These are phyloP conservation scores for Rhingia rostrata DNA, from an alignment of 2,888 invertebrate species.

Conservation along the genomic window DNA sequence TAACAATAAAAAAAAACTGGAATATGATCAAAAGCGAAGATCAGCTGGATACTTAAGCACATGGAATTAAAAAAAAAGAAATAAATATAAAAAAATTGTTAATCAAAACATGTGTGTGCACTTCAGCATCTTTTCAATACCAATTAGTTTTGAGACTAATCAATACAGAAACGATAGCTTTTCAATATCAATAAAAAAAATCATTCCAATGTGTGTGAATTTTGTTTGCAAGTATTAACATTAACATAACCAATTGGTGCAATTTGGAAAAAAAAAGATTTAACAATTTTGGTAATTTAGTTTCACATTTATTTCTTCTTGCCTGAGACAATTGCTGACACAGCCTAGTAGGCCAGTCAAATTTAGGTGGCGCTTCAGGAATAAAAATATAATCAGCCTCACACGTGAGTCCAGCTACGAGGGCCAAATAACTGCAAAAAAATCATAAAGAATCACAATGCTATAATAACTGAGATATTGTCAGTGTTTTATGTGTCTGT, in stretches of 20 bases:
- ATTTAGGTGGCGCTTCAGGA: constrained; percentile 92
- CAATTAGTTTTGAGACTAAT: constrained; percentile 7
- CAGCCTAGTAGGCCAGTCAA: constrained; percentile 89
- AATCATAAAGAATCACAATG: constrained; percentile 68
- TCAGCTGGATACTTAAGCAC: constrained; percentile 32
- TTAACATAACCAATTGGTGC: constrained; percentile 63
- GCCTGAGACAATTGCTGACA: constrained; percentile 90
- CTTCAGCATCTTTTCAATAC: constrained; percentile 18
- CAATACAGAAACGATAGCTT: constrained; percentile 23
- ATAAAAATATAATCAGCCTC: constrained; percentile 95
- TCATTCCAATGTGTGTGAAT: constrained; percentile 60
- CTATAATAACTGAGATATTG: constrained; percentile 37
- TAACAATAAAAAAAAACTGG: constrained; percentile 8
- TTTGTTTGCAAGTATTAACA: constrained; percentile 51
- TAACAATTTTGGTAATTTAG: background rate
- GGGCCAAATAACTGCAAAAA: constrained; percentile 90
- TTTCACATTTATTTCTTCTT: constrained; percentile 79
- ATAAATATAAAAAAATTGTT: constrained; percentile 65
- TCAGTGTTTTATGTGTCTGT: constrained; percentile 13
- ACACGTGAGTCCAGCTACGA: constrained; percentile 91
- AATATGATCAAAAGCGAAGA: constrained; percentile 20
- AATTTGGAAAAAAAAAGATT: constrained; percentile 62
- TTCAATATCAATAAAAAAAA: constrained; percentile 27
- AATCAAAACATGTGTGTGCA: constrained; percentile 57
- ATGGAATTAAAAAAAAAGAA: constrained; percentile 55